Evolutionary conservation across 2,113 vertebrate genomes (phyloP).

Genomic region (Ellobius talpinus): DNA sequence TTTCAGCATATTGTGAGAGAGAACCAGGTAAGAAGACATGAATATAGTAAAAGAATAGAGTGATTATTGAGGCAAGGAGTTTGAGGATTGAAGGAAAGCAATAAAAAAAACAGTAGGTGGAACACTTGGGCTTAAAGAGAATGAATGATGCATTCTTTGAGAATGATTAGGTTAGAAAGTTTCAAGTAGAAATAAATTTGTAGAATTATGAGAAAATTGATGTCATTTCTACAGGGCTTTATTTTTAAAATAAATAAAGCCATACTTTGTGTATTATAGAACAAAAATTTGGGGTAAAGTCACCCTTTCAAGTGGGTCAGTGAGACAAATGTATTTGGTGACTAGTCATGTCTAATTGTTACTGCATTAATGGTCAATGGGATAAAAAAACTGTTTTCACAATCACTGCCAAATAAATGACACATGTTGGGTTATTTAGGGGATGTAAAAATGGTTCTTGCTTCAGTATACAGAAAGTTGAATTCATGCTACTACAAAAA

Average conservation of each 20-base stretch:
- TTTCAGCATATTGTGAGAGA: neutral
- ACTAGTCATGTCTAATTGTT: neutral
- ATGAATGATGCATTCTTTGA: neutral
- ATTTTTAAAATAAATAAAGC: neutral
- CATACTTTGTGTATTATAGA: neutral
- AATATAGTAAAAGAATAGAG: neutral
- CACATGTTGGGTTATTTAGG: neutral
- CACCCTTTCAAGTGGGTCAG: neutral
- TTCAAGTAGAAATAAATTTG: neutral
- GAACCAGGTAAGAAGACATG: neutral
- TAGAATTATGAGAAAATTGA: neutral
- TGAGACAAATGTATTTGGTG: neutral
- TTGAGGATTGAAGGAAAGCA: neutral
- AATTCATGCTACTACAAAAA: neutral
- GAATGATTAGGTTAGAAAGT: neutral
- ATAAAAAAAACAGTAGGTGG: neutral
- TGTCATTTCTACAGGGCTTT: neutral
- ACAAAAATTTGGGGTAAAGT: neutral
- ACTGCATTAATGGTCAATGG: neutral
- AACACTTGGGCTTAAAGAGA: neutral
- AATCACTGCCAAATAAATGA: neutral
- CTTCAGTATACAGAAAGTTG: neutral
- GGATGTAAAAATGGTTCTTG: neutral
- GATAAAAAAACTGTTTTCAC: neutral
- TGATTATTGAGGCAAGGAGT: neutral